These are phyloP conservation scores for Camelus bactrianus DNA, from an alignment of 2,113 vertebrate species.

Conservation along the genomic window DNA sequence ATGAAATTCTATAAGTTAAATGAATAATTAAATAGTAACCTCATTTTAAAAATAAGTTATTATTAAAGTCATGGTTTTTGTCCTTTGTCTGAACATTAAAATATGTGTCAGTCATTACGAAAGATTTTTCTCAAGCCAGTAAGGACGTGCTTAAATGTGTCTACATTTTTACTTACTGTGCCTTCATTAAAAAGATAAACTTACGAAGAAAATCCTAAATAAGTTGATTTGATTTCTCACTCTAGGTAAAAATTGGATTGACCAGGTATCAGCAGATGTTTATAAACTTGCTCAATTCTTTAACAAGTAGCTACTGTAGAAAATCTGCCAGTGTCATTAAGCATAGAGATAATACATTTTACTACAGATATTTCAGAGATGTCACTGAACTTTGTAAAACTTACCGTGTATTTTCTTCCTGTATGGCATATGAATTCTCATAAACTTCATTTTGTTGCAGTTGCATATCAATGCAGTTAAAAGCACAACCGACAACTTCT, in stretches of 20 bases:
- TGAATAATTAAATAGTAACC: conserved; percentile 1
- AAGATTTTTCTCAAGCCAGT: neutral
- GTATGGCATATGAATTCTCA: neutral
- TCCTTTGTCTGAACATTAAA: conserved; percentile 12
- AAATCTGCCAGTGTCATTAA: neutral
- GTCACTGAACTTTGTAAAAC: neutral
- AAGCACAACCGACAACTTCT: neutral
- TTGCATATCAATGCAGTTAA: neutral
- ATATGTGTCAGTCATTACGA: neutral
- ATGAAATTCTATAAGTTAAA: neutral
- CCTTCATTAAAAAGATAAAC: neutral
- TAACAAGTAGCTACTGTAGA: conserved; percentile 2
- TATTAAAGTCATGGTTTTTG: neutral
- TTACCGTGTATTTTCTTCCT: neutral
- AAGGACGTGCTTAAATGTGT: neutral
- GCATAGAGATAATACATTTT: neutral
- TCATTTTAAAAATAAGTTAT: conserved; percentile 29
- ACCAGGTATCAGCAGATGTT: neutral
- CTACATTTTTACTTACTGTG: neutral
- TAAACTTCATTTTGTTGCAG: neutral
- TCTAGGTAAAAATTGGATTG: neutral
- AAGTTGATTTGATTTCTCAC: conserved; percentile 32
- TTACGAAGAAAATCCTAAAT: neutral
- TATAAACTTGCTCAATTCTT: conserved; percentile 38
- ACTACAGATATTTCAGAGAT: neutral